Evolutionary conservation across 2,113 vertebrate species (phyloP), one percentile per base, ranked within the genome.

Genomic region (Sakesphorus luctuosus): DNA sequence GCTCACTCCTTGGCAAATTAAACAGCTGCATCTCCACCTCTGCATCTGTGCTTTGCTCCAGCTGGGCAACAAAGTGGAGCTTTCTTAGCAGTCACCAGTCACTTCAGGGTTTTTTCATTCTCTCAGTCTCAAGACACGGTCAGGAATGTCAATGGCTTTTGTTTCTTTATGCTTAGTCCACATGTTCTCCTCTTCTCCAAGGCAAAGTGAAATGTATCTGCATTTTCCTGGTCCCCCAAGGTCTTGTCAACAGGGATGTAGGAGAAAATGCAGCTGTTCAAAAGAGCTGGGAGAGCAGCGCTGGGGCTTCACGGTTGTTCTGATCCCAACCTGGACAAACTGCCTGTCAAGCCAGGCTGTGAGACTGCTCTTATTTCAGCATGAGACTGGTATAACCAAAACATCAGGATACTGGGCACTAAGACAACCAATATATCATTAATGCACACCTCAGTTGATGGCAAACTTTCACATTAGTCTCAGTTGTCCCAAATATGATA

Each of bases 11-110:
- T 91, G 78, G 82, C 96, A 93, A 68, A 96, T 6, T 4, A 55
- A 91, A 84, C 93, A 96, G 95, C 91, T 91, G 91, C 93, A 83
- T 83, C 92, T 91, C 81, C 66, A 93, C 91, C 94, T 94, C 93
- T 69, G 94, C 94, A 93, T 89, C 88, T 88, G 90, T 6, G 13
- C 88, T 79, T 47, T 46, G 47, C 85, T 83, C 85, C 95, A 74
- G 78, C 81, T 87, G 93, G 68, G 87, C 93, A 93, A 83, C 90
- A 91, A 94, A 96, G 81, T 18, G 56, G 47, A 90, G 91, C 94
- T 85, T 95, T 95, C 87, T 91, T 29, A 79, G 61, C 78, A 52
- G 56, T 77, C 77, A 75, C 68, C 73, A 81, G 56, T 2, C 84
- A 35, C 58, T 56, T 25, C 33, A 1, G 16, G 3, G 4, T 69